phyloP scores from a whole-genome alignment of 2,797 vertebrate genomes.

The Epinephelus coioides region DNA sequence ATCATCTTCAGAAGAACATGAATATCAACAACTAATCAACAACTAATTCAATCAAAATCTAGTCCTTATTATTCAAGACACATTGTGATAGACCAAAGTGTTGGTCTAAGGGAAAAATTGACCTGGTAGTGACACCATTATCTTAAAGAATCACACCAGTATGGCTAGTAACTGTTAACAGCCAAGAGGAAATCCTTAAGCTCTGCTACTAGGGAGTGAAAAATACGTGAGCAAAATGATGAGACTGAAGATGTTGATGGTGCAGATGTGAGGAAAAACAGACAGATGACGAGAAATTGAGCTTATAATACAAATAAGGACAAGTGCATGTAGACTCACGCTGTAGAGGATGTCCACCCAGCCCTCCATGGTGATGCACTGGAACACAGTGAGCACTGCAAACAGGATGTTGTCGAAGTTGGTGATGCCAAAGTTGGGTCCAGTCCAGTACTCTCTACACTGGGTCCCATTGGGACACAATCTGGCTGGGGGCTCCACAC shows the following conservation, averaged over 20 bases:
- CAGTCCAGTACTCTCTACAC: slow-evolving; percentile 93
- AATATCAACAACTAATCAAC: not conserved
- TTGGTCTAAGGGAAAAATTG: not conserved
- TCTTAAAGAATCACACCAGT: not conserved
- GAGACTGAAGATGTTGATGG: not conserved
- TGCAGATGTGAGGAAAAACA: not conserved
- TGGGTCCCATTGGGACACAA: slow-evolving; percentile 87
- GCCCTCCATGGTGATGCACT: slow-evolving; percentile 99
- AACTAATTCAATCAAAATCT: not conserved
- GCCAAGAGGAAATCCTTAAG: not conserved
- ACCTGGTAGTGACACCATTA: rapidly evolving
- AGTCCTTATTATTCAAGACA: not conserved
- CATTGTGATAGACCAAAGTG: not conserved
- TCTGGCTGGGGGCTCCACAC: slow-evolving; percentile 88
- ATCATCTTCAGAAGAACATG: not conserved
- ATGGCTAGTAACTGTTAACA: too few relatives aligned
- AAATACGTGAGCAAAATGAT: not conserved
- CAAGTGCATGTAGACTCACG: slow-evolving; percentile 71
- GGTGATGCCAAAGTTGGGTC: slow-evolving; percentile 97
- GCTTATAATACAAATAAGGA: too few relatives aligned
- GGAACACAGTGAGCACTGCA: slow-evolving; percentile 97
- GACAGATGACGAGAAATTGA: not conserved
- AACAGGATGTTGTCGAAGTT: slow-evolving; percentile 99
- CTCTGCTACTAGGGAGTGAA: not conserved
- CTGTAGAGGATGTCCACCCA: slow-evolving; percentile 97